Conservation (phyloP, 2,113 vertebrate genomes). For the Pteropus alecto region DNA sequence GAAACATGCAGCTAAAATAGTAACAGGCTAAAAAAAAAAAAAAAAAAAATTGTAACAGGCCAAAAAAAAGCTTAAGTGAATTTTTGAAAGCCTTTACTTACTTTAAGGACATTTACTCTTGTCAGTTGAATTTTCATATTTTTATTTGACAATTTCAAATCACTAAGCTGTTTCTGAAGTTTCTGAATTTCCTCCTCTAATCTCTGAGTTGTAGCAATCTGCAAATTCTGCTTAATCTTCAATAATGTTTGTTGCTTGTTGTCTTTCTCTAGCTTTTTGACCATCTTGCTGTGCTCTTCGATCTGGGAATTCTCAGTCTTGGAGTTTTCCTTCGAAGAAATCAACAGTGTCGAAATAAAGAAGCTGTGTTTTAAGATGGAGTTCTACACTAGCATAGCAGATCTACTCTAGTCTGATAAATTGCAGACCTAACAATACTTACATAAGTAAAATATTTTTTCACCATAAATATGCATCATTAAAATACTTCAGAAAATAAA, state of each 20-base stretch:
- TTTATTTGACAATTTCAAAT: slow-evolving; percentile 74
- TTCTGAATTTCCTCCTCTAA: slow-evolving; percentile 70
- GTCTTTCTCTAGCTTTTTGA: slow-evolving; percentile 54
- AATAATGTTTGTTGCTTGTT: slow-evolving; percentile 35
- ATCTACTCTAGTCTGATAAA: not conserved
- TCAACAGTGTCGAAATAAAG: slow-evolving; percentile 1
- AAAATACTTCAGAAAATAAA: slow-evolving; percentile 40
- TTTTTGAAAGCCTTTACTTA: slow-evolving; percentile 62
- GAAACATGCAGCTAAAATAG: not conserved
- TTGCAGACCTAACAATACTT: not conserved
- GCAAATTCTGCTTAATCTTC: slow-evolving; percentile 56
- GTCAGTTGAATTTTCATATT: slow-evolving; percentile 74
- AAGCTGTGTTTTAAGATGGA: not conserved
- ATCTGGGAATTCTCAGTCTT: slow-evolving; percentile 50
- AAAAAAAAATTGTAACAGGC: not conserved
- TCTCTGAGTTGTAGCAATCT: slow-evolving; percentile 52
- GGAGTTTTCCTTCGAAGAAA: slow-evolving; percentile 59
- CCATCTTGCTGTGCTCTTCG: slow-evolving; percentile 51
- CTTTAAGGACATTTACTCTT: slow-evolving; percentile 74
- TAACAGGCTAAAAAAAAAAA: not conserved
- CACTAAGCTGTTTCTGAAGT: slow-evolving; percentile 76
- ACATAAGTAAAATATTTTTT: slow-evolving; percentile 4
- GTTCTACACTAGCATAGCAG: not conserved
- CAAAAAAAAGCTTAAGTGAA: not conserved
- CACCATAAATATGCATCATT: slow-evolving; percentile 10